Evolutionary conservation across 2,888 invertebrate species (phyloP).

Genomic region (Micoletzkya japonica): DNA sequence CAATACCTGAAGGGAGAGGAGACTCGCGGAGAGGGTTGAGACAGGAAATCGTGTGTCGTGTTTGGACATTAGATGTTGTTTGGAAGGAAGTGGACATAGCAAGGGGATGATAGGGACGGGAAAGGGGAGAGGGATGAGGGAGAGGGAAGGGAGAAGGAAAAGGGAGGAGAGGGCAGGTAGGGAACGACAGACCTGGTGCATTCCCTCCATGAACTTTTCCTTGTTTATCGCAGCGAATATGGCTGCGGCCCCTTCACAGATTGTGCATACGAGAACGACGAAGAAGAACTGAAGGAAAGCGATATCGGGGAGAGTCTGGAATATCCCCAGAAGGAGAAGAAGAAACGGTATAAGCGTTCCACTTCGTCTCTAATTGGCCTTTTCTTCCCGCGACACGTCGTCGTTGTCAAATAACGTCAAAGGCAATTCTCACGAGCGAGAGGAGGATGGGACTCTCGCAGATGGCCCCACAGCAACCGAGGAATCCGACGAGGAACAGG

Average conservation of each 20-base stretch:
- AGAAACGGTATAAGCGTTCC: background rate
- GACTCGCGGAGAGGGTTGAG: background rate
- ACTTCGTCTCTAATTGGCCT: background rate
- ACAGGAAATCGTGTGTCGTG: background rate
- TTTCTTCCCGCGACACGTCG: background rate
- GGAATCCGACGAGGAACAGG: conserved; percentile 59
- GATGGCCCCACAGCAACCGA: conserved; percentile 61
- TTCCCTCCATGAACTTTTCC: conserved; percentile 45
- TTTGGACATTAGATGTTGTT: background rate
- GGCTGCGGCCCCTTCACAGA: conserved; percentile 52
- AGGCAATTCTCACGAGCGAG: conserved; percentile 45
- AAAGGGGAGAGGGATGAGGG: background rate
- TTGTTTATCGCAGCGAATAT: conserved; percentile 52
- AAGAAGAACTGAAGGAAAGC: conserved; percentile 53
- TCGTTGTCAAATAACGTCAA: background rate
- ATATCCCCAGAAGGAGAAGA: background rate
- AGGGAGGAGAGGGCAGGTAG: background rate
- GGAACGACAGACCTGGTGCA: conserved; percentile 39
- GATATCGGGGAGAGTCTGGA: background rate
- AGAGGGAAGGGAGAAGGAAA: background rate
- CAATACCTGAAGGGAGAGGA: conserved; percentile 36
- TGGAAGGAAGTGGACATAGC: background rate
- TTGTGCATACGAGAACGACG: conserved; percentile 51
- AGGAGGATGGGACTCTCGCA: conserved; percentile 55
- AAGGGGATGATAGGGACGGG: background rate